phyloP scores from a whole-genome alignment of 2,113 vertebrate species.

The Gymnobelideus leadbeateri region DNA sequence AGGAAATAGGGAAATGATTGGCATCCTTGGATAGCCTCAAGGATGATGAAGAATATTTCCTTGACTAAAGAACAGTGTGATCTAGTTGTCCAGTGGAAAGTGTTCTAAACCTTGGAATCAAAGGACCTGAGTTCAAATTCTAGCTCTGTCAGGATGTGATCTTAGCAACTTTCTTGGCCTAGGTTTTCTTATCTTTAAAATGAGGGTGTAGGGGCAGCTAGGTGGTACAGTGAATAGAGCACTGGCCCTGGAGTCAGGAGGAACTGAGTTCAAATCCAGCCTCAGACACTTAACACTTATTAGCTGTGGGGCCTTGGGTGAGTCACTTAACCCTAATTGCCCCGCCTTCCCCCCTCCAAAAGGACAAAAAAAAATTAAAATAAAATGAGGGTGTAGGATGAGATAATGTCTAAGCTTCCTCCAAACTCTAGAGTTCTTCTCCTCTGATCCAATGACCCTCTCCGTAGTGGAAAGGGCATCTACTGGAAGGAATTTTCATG shows the following conservation, averaged over 20 bases:
- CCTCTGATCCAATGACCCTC: background rate
- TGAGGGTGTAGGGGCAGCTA: background rate
- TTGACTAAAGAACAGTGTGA: background rate
- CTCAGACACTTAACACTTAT: too few relatives aligned
- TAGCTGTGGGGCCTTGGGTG: too few relatives aligned
- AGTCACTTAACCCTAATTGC: too few relatives aligned
- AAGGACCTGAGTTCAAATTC: background rate
- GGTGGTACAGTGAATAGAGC: too few relatives aligned
- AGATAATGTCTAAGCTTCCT: background rate
- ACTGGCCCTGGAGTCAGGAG: too few relatives aligned
- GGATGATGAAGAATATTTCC: background rate
- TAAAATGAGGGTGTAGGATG: background rate
- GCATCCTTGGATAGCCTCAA: background rate
- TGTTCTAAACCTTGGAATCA: background rate
- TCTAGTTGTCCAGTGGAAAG: background rate
- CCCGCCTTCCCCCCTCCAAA: too few relatives aligned
- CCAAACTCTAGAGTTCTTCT: background rate
- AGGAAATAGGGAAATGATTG: background rate
- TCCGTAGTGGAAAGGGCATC: background rate
- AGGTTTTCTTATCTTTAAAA: background rate
- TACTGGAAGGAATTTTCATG: background rate
- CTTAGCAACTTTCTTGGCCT: background rate
- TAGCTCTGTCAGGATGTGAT: background rate
- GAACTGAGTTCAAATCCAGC: too few relatives aligned
- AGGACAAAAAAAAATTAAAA: too few relatives aligned